Conservation (phyloP, 1,140 invertebrate genomes). For the Zaprionus taronus region DNA sequence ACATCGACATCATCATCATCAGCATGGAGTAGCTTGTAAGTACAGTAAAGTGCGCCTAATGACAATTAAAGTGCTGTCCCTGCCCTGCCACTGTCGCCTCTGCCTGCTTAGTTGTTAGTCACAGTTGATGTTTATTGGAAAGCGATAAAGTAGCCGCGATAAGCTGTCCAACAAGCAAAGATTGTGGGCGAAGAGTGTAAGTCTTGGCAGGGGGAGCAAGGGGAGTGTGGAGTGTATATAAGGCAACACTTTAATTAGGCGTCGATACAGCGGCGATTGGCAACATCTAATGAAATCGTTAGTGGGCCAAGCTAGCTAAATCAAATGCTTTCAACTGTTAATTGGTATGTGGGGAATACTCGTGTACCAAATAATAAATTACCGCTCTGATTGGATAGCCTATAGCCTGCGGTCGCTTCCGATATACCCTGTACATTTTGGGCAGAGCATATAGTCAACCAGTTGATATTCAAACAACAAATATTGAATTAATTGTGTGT, state of each 20-base stretch:
- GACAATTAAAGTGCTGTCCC: conserved; percentile 66
- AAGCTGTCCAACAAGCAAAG: conserved; percentile 30
- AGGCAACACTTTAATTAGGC: conserved; percentile 58
- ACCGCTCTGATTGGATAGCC: conserved; percentile 43
- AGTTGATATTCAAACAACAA: not conserved
- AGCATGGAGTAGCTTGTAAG: conserved; percentile 45
- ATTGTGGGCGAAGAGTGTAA: no score
- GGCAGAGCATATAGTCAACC: not conserved
- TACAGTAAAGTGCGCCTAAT: conserved; percentile 59
- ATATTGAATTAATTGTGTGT: not conserved
- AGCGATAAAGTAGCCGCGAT: conserved; percentile 62
- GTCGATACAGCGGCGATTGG: conserved; percentile 26
- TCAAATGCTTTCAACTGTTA: conserved; percentile 67
- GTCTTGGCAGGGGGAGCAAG: not conserved
- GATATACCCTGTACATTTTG: not conserved
- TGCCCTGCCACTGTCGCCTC: not conserved
- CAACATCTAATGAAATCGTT: conserved; percentile 69
- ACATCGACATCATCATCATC: conserved; percentile 34
- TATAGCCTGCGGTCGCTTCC: not conserved
- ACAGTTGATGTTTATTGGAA: conserved; percentile 59
- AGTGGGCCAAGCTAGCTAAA: conserved; percentile 35
- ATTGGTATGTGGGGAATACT: conserved; percentile 67
- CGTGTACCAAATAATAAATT: conserved; percentile 63
- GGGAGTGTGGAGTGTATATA: conserved; percentile 8
- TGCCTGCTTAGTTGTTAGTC: conserved; percentile 11